These are phyloP conservation scores for Physella acuta DNA, from an alignment of 1,140 invertebrate species.

Conservation along the genomic window DNA sequence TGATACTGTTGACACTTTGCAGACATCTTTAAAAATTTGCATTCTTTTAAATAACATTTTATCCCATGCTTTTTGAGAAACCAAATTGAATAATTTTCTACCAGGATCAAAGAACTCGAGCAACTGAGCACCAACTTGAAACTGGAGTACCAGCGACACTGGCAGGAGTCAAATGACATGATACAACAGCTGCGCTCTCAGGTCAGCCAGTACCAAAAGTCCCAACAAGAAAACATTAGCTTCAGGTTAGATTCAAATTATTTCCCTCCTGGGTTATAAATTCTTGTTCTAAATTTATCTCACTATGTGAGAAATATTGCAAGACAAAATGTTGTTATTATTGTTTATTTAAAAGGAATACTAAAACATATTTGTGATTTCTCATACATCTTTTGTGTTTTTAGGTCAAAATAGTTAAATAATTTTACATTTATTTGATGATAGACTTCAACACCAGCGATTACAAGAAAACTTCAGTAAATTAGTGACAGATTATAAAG, in stretches of 20 bases:
- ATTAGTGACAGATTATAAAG: slow-evolving; percentile 42
- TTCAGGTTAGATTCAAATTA: slow-evolving; percentile 6
- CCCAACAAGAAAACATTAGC: neutral
- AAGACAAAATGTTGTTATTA: no score
- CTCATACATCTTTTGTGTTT: no score
- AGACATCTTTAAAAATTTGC: no score
- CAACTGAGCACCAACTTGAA: neutral
- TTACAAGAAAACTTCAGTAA: slow-evolving; percentile 38
- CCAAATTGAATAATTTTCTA: no score
- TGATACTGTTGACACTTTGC: no score
- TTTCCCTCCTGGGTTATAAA: no score
- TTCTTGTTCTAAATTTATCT: no score
- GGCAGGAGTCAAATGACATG: neutral
- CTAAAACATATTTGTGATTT: no score
- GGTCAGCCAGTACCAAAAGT: neutral
- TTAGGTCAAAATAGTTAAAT: no score
- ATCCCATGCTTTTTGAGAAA: neutral
- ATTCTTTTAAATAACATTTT: no score
- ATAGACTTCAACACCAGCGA: slow-evolving; percentile 10
- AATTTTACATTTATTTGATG: neutral
- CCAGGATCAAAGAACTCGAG: slow-evolving; percentile 7
- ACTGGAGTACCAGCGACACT: neutral
- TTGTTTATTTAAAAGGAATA: no score
- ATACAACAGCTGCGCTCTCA: neutral
- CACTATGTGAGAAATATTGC: no score